Percentiles rank a stretch among this genome's conserved stretches.
phyloP scores from a whole-genome alignment of 2,888 invertebrate species.

The Psococerastis gibbosa region DNA sequence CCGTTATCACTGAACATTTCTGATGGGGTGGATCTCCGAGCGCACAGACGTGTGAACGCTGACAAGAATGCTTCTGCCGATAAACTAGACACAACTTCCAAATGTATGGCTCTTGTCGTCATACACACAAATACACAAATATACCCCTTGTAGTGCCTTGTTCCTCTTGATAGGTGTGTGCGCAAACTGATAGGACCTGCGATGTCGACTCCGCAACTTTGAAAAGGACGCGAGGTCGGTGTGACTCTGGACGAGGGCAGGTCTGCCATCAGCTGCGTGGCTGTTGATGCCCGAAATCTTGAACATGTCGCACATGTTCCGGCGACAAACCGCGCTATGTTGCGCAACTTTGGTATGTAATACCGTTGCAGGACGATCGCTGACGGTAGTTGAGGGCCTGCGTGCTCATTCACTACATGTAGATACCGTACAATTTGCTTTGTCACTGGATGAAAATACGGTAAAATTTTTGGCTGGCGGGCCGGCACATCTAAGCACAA shows the following conservation, averaged over 20 bases:
- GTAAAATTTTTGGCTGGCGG: constrained; percentile 13
- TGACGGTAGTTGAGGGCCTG: background rate
- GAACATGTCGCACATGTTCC: constrained; percentile 14
- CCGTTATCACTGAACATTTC: constrained; percentile 19
- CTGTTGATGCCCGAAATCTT: constrained; percentile 13
- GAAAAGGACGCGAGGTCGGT: constrained; percentile 18
- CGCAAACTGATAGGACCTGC: constrained; percentile 18
- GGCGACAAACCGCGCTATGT: constrained; percentile 10
- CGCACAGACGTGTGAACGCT: constrained; percentile 18
- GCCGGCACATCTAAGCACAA: background rate
- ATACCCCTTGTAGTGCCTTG: constrained; percentile 13
- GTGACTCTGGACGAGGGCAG: constrained; percentile 18
- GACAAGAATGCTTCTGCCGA: constrained; percentile 17
- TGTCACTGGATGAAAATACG: constrained; percentile 10
- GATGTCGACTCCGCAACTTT: constrained; percentile 19
- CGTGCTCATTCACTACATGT: constrained; percentile 6
- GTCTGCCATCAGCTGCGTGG: constrained; percentile 20
- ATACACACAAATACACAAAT: constrained; percentile 19
- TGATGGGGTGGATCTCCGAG: constrained; percentile 17
- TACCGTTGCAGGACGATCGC: constrained; percentile 24
- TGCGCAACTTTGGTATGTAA: constrained; percentile 20
- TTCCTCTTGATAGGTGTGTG: constrained; percentile 15
- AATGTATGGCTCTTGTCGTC: constrained; percentile 19
- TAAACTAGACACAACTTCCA: constrained; percentile 18
- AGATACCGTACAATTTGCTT: constrained; percentile 11